Conservation (phyloP, 2,113 vertebrate species). For the Sakesphorus luctuosus region DNA sequence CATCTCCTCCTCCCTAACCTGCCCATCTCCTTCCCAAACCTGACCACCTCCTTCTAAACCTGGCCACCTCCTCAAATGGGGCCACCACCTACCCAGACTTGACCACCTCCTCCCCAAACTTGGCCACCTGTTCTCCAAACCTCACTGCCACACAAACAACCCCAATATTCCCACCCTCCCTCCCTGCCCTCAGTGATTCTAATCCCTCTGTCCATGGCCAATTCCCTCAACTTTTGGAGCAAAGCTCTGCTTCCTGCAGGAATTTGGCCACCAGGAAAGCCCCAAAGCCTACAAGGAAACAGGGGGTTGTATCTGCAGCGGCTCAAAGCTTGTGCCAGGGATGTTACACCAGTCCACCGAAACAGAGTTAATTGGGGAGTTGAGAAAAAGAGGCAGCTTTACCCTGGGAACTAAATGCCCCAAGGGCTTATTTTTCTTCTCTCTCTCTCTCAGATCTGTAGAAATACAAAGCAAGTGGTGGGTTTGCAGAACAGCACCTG, state of each 20-base stretch:
- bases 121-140: background rate
- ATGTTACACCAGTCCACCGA: background rate
- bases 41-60: too few relatives aligned
- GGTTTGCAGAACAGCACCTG: conserved; percentile 40
- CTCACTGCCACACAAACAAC: background rate
- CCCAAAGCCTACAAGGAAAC: conserved; percentile 61
- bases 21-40: background rate
- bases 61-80: too few relatives aligned
- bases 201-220: rapidly evolving
- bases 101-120: rapidly evolving
- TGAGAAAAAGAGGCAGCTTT: conserved; percentile 73
- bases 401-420: conserved; percentile 84
- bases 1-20: background rate
- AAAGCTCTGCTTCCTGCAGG: background rate
- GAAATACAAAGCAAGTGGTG: conserved; percentile 83
- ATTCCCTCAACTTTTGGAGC: rapidly evolving
- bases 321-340: conserved; percentile 43
- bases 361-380: conserved; percentile 72
- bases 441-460: conserved; percentile 86
- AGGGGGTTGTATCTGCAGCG: conserved; percentile 18
- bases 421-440: conserved; percentile 85
- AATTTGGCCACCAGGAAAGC: background rate
- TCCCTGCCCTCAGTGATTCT: background rate
- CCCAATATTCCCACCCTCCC: background rate
- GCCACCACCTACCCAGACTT: background rate